These are phyloP conservation scores for Pecten maximus DNA, from an alignment of 2,888 invertebrate genomes.

Conservation along the genomic window DNA sequence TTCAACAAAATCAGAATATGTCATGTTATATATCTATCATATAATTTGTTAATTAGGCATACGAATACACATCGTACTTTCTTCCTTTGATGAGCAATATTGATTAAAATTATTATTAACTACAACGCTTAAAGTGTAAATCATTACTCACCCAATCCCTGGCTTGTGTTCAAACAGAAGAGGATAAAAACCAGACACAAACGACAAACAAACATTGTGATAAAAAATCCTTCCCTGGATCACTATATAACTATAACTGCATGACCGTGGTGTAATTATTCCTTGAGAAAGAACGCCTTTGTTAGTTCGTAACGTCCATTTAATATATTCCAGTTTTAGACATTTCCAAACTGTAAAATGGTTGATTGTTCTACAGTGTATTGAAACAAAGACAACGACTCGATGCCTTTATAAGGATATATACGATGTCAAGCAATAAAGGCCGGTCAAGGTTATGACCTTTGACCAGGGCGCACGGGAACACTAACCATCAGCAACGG, in stretches of 20 bases:
- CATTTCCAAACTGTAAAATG: background rate
- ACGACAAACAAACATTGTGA: background rate
- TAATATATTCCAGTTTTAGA: background rate
- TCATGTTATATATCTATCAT: too few species aligned
- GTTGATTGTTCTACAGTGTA: background rate
- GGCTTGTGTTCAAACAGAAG: background rate
- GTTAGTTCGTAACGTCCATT: background rate
- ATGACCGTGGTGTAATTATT: background rate
- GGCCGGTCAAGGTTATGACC: background rate
- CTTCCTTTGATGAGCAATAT: too few species aligned
- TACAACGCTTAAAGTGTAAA: too few species aligned
- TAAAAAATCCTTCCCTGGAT: background rate
- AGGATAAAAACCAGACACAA: background rate
- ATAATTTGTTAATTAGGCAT: too few species aligned
- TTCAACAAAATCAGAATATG: too few species aligned
- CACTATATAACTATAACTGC: background rate
- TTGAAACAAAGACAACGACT: background rate
- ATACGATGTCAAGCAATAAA: background rate
- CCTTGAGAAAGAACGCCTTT: background rate
- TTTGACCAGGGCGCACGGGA: background rate
- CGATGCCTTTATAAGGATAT: background rate
- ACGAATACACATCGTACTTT: too few species aligned
- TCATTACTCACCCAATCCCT: background rate
- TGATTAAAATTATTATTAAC: too few species aligned
- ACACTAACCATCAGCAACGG: slow-evolving; percentile 21